Conservation (phyloP, 2,888 invertebrate species). For the Euclidia mi region DNA sequence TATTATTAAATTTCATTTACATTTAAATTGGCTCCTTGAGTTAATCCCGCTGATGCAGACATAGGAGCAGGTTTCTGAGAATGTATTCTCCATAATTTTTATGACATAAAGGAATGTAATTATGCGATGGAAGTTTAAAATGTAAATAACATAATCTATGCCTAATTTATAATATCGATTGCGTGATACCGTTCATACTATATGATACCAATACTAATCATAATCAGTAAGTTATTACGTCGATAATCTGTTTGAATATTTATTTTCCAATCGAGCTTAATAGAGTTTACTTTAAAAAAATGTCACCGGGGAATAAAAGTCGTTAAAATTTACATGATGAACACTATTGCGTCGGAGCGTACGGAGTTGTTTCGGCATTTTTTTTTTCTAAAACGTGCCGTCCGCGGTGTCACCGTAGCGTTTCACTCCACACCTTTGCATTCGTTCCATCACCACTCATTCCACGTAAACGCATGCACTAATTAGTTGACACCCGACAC, state of each 20-base stretch:
- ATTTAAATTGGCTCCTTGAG: constrained; percentile 47
- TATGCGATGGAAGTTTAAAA: constrained; percentile 9
- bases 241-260: constrained; percentile 8
- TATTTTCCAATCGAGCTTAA: constrained; percentile 5
- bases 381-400: constrained; percentile 27
- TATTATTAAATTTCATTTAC: constrained; percentile 51
- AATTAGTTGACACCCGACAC: constrained; percentile 85
- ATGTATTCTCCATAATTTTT: constrained; percentile 13
- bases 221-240: constrained; percentile 14
- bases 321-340: constrained; percentile 13
- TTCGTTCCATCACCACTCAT: constrained; percentile 75
- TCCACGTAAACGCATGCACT: constrained; percentile 85
- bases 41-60: constrained; percentile 16
- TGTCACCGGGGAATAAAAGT: constrained; percentile 7
- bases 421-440: constrained; percentile 75
- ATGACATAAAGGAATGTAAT: constrained; percentile 17
- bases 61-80: constrained; percentile 11
- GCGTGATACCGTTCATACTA: constrained; percentile 6
- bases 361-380: constrained; percentile 14
- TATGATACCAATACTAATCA: constrained; percentile 10
- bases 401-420: constrained; percentile 44
- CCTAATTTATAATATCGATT: constrained; percentile 12
- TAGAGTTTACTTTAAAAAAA: neutral
- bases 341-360: neutral
- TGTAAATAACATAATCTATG: constrained; percentile 17